A percentile compares a stretch with the other conserved stretches of the same genome.
Conservation (phyloP, 2,113 vertebrate genomes). For the rat (Rattus norvegicus) region GRCr8 NC_086022.1:171603501-171604000, state of each 20-base stretch:
- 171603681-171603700: background rate
- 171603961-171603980: slow-evolving; percentile 58
- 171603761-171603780: background rate
- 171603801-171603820: background rate
- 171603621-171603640: background rate
- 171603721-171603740: background rate
- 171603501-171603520: background rate
- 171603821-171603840: background rate
- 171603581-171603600: background rate
- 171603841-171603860: slow-evolving; percentile 63
- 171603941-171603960: slow-evolving; percentile 53
- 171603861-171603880: slow-evolving; percentile 91
- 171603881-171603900: slow-evolving; percentile 91
- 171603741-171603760: background rate
- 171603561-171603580: background rate
- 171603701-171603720: background rate
- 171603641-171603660: background rate
- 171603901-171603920: slow-evolving; percentile 88
- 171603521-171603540: background rate
- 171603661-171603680: background rate
- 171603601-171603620: background rate
- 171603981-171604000: slow-evolving; percentile 65
- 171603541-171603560: background rate
- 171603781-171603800: background rate
- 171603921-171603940: slow-evolving; percentile 91